Evolutionary conservation across 2,113 vertebrate genomes (phyloP).

Genomic region (Asarcornis scutulata): DNA sequence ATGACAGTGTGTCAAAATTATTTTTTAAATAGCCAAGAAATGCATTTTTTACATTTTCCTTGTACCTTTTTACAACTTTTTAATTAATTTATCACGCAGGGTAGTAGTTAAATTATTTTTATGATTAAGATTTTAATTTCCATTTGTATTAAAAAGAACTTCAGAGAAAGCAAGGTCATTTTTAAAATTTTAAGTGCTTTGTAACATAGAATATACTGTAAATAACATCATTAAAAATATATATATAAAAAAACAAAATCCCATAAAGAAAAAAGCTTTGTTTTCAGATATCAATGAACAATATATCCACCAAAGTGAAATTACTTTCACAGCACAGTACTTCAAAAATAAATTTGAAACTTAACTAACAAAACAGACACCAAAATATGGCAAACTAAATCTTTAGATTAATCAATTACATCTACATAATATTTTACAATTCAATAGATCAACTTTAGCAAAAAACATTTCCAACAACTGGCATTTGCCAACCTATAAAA

Average conservation of each 20-base stretch:
- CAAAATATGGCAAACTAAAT: background rate
- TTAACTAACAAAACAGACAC: background rate
- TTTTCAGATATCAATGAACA: slow-evolving; percentile 28
- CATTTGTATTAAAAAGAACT: background rate
- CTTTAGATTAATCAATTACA: background rate
- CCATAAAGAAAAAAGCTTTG: background rate
- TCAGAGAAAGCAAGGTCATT: background rate
- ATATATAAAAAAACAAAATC: background rate
- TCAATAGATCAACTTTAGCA: background rate
- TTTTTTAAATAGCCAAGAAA: background rate
- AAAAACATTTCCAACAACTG: background rate
- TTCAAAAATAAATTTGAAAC: background rate
- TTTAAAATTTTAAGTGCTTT: background rate
- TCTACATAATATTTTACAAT: background rate
- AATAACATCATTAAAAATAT: background rate
- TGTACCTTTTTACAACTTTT: background rate
- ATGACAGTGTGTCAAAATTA: background rate
- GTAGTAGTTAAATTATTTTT: background rate
- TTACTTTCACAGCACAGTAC: background rate
- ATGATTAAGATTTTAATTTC: background rate
- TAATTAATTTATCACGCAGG: background rate
- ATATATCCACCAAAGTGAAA: background rate
- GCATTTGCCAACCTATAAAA: background rate
- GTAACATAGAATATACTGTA: background rate
- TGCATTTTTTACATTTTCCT: background rate